phyloP scores from a whole-genome alignment of 2,797 vertebrate species.

The Gambelia wislizenii region DNA sequence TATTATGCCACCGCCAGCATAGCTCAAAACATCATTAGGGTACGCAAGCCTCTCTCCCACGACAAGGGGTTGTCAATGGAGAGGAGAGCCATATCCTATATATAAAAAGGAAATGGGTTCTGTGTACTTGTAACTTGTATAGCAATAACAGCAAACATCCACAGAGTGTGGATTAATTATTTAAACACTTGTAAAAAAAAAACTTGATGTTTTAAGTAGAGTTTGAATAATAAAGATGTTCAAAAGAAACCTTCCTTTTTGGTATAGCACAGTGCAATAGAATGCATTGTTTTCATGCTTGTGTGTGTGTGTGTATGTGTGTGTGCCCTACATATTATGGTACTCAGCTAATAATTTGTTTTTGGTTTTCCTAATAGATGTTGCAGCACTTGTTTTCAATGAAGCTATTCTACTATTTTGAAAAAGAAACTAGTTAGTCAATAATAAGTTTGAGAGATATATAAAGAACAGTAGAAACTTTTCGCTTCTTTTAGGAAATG shows the following conservation, averaged over 20 bases:
- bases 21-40: no score
- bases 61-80: no score
- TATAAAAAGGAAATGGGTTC: no score
- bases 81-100: no score
- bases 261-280: background rate
- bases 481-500: background rate
- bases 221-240: rapidly evolving
- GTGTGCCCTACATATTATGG: background rate
- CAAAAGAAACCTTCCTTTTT: slow-evolving; percentile 6
- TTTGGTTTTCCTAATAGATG: background rate
- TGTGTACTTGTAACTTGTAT: no score
- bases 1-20: no score
- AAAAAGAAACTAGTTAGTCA: background rate
- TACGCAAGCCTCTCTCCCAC: no score
- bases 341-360: background rate
- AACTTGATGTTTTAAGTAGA: background rate
- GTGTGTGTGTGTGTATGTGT: background rate
- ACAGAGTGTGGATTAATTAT: no score
- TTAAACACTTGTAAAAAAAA: no score
- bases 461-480: background rate
- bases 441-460: background rate
- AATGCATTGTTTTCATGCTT: background rate
- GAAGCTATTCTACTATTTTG: background rate
- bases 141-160: no score
- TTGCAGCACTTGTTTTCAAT: background rate